phyloP scores from a whole-genome alignment of 1,140 invertebrate species.

The Euwallacea similis region DNA sequence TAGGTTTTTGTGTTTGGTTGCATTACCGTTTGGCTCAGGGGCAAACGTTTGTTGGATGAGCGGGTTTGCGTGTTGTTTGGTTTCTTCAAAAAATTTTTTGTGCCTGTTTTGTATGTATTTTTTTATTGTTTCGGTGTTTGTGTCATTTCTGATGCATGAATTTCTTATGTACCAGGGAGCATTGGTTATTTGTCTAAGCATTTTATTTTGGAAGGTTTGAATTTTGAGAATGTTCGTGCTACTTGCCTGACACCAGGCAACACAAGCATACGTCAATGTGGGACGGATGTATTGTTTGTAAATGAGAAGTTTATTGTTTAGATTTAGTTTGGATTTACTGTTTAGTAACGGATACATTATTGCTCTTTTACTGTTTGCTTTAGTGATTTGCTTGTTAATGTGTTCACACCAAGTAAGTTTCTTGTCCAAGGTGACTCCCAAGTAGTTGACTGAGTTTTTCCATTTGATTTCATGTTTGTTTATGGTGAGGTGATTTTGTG shows the following conservation, averaged over 20 bases:
- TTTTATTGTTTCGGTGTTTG: too few relatives aligned
- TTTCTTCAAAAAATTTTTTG: too few relatives aligned
- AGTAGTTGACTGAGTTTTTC: not conserved
- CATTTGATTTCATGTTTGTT: not conserved
- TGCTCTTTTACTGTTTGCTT: not conserved
- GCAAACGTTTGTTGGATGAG: too few relatives aligned
- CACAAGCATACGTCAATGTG: not conserved
- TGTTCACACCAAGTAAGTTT: not conserved
- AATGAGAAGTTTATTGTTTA: conserved; percentile 5
- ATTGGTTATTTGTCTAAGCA: not conserved
- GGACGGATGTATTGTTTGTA: not conserved
- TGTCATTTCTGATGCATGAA: not conserved
- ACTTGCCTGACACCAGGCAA: not conserved
- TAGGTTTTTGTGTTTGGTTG: too few relatives aligned
- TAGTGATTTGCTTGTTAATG: not conserved
- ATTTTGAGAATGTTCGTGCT: not conserved
- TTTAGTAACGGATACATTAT: not conserved
- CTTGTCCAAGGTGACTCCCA: not conserved
- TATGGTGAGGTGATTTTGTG: not conserved
- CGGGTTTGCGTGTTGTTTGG: too few relatives aligned
- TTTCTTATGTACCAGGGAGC: not conserved
- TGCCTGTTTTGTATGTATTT: too few relatives aligned
- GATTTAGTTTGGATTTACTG: not conserved
- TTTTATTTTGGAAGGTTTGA: not conserved
- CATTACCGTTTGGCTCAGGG: too few relatives aligned